These are phyloP conservation scores for Aphelenchoides fujianensis DNA, from an alignment of 1,140 invertebrate species.

Conservation along the genomic window DNA sequence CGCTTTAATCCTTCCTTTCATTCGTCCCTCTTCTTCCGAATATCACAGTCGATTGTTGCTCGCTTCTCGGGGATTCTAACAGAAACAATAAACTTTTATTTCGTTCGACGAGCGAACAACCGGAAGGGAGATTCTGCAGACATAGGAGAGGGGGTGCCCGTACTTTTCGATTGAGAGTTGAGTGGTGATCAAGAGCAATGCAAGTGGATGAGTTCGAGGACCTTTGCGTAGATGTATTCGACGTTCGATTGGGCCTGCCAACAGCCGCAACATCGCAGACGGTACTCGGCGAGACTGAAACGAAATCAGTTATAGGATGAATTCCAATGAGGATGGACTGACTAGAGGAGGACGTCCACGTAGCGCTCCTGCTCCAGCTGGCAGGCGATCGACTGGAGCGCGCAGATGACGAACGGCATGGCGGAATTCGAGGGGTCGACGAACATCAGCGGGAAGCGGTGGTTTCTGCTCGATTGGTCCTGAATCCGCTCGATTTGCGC, in stretches of 20 bases:
- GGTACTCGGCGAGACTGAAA: conserved; percentile 40
- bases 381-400: conserved; percentile 58
- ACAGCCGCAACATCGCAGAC: conserved; percentile 36
- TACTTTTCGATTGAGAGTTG: no score
- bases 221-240: conserved; percentile 50
- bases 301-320: conserved; percentile 7
- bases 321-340: conserved; percentile 23
- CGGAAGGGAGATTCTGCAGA: no score
- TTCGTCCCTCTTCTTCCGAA: no score
- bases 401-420: conserved; percentile 54
- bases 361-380: conserved; percentile 53
- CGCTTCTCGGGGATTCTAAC: no score
- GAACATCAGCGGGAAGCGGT: conserved; percentile 44
- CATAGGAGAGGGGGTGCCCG: no score
- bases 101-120: no score
- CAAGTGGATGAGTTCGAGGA: conserved; percentile 39
- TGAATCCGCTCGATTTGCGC: conserved; percentile 55
- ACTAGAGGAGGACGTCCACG: conserved; percentile 48
- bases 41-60: no score
- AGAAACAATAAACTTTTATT: no score
- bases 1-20: no score
- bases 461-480: conserved; percentile 39
- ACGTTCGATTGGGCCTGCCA: conserved; percentile 43
- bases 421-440: conserved; percentile 39
- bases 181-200: conserved; percentile 24